These are phyloP conservation scores for Helarctos malayanus DNA, from an alignment of 2,797 vertebrate species.

Conservation along the genomic window DNA sequence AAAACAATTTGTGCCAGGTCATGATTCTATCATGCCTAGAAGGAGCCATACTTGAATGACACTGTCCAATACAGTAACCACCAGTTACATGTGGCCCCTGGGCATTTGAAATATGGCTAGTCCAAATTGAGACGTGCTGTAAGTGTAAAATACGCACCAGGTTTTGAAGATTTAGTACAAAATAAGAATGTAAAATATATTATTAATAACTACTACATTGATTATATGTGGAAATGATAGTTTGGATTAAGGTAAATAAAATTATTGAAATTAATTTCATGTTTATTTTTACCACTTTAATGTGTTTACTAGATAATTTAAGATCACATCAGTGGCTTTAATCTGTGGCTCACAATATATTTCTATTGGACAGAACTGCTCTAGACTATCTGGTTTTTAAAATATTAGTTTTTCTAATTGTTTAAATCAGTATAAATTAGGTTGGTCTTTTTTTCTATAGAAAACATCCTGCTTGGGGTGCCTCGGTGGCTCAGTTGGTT, in stretches of 20 bases:
- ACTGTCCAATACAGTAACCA: neutral
- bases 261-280: conserved; percentile 52
- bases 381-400: conserved; percentile 17
- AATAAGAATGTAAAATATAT: conserved; percentile 39
- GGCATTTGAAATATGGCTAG: conserved; percentile 1
- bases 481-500: too few species aligned
- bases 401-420: conserved; percentile 35
- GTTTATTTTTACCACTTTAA: conserved; percentile 56
- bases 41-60: neutral
- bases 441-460: neutral
- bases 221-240: neutral
- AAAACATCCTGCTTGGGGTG: neutral
- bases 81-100: neutral
- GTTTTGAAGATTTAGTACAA: conserved; percentile 45
- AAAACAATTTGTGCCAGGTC: neutral
- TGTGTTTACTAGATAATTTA: neutral
- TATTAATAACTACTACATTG: conserved; percentile 21
- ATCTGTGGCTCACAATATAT: neutral
- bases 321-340: neutral
- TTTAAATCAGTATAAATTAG: conserved; percentile 28
- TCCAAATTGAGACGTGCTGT: neutral
- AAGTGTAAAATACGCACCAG: neutral
- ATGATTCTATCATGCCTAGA: neutral
- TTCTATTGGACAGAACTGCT: conserved; percentile 14
- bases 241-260: conserved; percentile 42